Conservation (phyloP, 30 jellyfish, hydroid and myxozoan species). For the Aurelia sp. region DNA sequence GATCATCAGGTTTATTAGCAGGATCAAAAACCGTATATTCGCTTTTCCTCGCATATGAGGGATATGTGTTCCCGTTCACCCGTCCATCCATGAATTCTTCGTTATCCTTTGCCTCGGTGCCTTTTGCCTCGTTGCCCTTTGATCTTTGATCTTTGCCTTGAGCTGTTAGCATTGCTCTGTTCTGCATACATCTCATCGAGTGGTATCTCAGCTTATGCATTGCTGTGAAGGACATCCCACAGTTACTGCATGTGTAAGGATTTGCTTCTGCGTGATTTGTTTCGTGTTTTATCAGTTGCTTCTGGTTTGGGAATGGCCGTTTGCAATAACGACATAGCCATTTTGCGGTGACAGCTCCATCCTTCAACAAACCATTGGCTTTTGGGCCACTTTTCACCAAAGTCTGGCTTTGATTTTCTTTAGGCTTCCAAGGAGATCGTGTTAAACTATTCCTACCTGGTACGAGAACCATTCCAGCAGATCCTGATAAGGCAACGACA, state of each 20-base stretch:
- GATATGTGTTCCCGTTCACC: slow-evolving; percentile 60
- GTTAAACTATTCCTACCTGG: neutral
- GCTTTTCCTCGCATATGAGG: slow-evolving; percentile 51
- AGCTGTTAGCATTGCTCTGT: neutral
- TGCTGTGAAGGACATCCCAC: slow-evolving; percentile 56
- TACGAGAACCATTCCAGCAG: no score
- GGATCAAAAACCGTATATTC: slow-evolving; percentile 64
- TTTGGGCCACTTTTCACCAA: neutral
- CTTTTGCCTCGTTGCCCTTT: neutral
- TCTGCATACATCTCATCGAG: slow-evolving; percentile 37
- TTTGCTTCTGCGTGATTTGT: slow-evolving; percentile 27
- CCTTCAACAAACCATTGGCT: neutral
- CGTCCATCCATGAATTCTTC: slow-evolving; percentile 16
- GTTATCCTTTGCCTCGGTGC: neutral
- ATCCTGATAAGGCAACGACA: no score
- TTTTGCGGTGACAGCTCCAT: neutral
- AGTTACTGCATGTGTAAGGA: slow-evolving; percentile 22
- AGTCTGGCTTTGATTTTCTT: neutral
- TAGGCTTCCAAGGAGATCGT: neutral
- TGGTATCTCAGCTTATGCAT: slow-evolving; percentile 58
- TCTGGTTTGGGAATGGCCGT: slow-evolving; percentile 32
- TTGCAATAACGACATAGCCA: slow-evolving; percentile 48
- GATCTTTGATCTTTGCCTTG: no score
- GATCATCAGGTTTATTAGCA: slow-evolving; percentile 32
- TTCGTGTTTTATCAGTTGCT: slow-evolving; percentile 35